Percentiles rank a stretch among this genome's conserved stretches.
Conservation (phyloP, 2,113 vertebrate genomes). For the Ptychochromis oligacanthus region DNA sequence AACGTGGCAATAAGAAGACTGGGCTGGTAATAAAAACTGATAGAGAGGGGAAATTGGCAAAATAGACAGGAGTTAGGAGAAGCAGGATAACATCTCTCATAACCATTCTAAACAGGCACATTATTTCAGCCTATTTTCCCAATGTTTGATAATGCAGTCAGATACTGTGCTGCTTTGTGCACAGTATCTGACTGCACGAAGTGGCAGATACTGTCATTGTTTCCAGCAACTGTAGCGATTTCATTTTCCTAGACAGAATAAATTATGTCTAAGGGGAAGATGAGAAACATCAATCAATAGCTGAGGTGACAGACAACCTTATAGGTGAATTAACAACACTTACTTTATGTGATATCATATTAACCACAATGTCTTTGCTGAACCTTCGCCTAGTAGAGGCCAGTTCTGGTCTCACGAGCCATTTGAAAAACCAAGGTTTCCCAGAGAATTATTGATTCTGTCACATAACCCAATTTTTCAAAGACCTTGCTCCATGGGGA, state of each 20-base stretch:
- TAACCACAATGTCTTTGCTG: conserved; percentile 39
- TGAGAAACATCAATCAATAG: conserved; percentile 59
- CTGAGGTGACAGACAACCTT: conserved; percentile 29
- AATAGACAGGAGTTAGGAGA: conserved; percentile 43
- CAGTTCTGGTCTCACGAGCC: conserved; percentile 1
- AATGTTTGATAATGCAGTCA: conserved; percentile 52
- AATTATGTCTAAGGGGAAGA: conserved; percentile 55
- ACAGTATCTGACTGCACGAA: neutral
- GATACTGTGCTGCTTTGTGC: conserved; percentile 37
- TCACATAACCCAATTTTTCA: conserved; percentile 73
- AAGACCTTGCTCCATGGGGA: conserved; percentile 56
- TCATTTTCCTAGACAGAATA: conserved; percentile 45
- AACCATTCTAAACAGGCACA: conserved; percentile 56
- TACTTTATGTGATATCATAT: conserved; percentile 44
- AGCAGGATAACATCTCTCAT: conserved; percentile 62
- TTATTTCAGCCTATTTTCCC: conserved; percentile 58
- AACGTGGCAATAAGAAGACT: conserved; percentile 31
- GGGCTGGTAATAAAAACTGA: conserved; percentile 31
- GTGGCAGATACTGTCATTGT: conserved; percentile 24
- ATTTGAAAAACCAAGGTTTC: conserved; percentile 59
- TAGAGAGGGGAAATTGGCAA: conserved; percentile 42
- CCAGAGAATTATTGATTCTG: conserved; percentile 68
- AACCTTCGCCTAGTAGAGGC: conserved; percentile 22
- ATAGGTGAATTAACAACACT: conserved; percentile 41
- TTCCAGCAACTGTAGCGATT: conserved; percentile 32